Conservation (phyloP, 2,113 vertebrate species). For the Notothenia rossii region DNA sequence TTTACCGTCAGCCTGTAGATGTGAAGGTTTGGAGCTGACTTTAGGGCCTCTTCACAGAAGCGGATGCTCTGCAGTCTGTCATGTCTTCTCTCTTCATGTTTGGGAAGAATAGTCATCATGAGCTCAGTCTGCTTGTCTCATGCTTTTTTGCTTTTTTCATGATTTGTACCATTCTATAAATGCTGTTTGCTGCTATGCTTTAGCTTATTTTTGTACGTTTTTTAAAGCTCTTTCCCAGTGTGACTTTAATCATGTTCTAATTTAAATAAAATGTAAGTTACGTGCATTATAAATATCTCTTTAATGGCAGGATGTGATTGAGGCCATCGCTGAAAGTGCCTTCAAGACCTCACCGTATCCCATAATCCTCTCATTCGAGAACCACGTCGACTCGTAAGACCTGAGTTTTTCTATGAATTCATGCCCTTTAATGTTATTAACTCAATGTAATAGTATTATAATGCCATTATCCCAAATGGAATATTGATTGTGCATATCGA, state of each 20-base stretch:
- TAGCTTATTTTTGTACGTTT: background rate
- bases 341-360: slow-evolving; percentile 98
- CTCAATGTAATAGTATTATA: background rate
- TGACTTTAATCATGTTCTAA: background rate
- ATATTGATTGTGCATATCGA: slow-evolving; percentile 5
- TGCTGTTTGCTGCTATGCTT: background rate
- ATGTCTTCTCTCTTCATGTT: background rate
- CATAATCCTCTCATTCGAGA: slow-evolving; percentile 96
- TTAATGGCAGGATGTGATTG: slow-evolving; percentile 92
- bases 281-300: slow-evolving; percentile 3
- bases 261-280: background rate
- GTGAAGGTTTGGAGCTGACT: slow-evolving; percentile 15
- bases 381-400: slow-evolving; percentile 97
- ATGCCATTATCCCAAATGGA: slow-evolving; percentile 11
- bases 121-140: background rate
- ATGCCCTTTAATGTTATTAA: background rate
- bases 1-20: slow-evolving; percentile 38
- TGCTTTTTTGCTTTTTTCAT: background rate
- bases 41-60: background rate
- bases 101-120: background rate
- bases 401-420: slow-evolving; percentile 20
- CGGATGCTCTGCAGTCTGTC: slow-evolving; percentile 35
- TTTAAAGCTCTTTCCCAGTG: background rate
- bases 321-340: slow-evolving; percentile 96
- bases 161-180: background rate